Base-by-base conservation (phyloP, 1,140 invertebrate genomes). In the Drosophila guanche region DNA sequence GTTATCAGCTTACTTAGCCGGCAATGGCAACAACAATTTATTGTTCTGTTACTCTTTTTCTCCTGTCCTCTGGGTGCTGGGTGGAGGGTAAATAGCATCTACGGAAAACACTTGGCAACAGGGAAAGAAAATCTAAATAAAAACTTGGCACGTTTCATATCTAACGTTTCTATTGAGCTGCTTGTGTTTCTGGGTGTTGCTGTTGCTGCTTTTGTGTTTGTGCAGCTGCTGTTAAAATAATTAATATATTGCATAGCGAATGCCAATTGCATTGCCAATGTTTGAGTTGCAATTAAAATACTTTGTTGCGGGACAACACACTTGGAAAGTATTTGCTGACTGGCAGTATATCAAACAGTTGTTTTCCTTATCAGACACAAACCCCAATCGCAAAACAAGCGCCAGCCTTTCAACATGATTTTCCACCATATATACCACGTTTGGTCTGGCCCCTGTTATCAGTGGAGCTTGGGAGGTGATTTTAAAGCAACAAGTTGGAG, bases 121-220 rank as follows among this genome's bases (percentile, higher is more conserved):
- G 65, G 60, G 42, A 65, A 62, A 60, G 40, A 47, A 62, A 42
- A 54, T 52, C 42, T 23, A 57, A 56, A 41, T 56, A 14, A 58
- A 67, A 67, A 76, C 71, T 79, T 79, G 66, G 76, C 80, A 85
- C 80, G 80, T 33, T 33, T 33, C 8, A 10, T 76, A 80, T 67
- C 54, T 56, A 53, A 67, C 69, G 74, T 69, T 81, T 83, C 42
- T 40, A 57, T 14, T 63, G 46, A 58, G 71, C 29, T 33, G 8
- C 8, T 10, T 3, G 6, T 7, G 27, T 29, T 29, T 5, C 3
- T 33, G 29, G 29, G 1, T 33, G 29, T 33, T 8, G 29, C 2
- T 8, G 29, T 3, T 33, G 65, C 78, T 78, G 57, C 29, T 4
- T 23, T 22, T 42, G 6, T 42, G 52, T 73, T 73, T 73, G 37